Conservation (phyloP, 2,888 invertebrate genomes). For the Linyphia triangularis region DNA sequence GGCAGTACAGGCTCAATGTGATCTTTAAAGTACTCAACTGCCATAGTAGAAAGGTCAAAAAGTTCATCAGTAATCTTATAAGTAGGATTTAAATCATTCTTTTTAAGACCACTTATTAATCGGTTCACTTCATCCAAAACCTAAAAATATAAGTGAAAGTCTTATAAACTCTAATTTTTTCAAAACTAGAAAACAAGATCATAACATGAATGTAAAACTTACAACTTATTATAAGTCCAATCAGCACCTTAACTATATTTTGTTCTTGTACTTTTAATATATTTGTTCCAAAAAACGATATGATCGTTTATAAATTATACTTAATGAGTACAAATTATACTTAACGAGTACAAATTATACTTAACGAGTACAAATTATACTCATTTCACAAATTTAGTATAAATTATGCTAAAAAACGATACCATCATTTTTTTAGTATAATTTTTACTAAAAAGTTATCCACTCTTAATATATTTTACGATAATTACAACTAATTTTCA, state of each 20-base stretch:
- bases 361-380: not conserved
- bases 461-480: too few species aligned
- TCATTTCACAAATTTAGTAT: not conserved
- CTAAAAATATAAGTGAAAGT: conserved; percentile 81
- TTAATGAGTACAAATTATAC: not conserved
- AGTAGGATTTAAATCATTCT: conserved; percentile 86
- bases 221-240: too few species aligned
- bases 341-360: not conserved
- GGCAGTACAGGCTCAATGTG: conserved; percentile 93
- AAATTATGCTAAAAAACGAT: not conserved
- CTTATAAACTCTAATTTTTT: not conserved
- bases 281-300: too few species aligned
- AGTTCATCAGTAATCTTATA: conserved; percentile 96
- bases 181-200: not conserved
- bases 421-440: too few species aligned
- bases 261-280: too few species aligned
- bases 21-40: conserved; percentile 98
- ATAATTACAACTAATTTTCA: too few species aligned
- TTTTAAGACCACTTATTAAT: conserved; percentile 90
- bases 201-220: not conserved
- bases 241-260: too few species aligned
- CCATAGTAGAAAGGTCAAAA: conserved; percentile 96
- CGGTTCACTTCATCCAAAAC: conserved; percentile 94
- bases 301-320: not conserved
- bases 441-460: too few species aligned